A percentile compares a stretch with the other conserved stretches of the same genome.
These are phyloP conservation scores for Microctonus hyperodae DNA, from an alignment of 2,888 invertebrate genomes.

Conservation along the genomic window DNA sequence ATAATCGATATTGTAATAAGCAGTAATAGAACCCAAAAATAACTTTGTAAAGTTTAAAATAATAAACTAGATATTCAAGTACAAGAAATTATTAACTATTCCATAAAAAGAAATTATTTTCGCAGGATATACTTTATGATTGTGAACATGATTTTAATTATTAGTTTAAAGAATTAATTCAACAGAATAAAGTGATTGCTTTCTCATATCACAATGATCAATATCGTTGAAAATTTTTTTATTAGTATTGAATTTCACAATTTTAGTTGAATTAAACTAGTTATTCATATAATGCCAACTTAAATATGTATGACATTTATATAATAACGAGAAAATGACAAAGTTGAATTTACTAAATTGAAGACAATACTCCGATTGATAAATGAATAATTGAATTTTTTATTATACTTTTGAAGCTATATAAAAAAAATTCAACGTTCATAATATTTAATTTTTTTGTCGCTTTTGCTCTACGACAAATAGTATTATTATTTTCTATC, in stretches of 20 bases:
- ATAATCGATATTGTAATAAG: neutral
- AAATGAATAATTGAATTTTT: neutral
- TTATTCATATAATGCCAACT: neutral
- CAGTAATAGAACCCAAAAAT: neutral
- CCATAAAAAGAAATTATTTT: neutral
- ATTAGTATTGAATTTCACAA: neutral
- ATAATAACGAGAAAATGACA: neutral
- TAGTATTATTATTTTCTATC: slow-evolving; percentile 15
- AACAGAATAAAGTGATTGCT: neutral
- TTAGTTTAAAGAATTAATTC: slow-evolving; percentile 33
- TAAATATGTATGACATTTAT: neutral
- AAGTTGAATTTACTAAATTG: neutral
- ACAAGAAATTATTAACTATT: neutral
- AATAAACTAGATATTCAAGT: neutral
- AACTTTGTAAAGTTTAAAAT: neutral
- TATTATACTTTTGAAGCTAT: slow-evolving; percentile 24
- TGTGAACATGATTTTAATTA: slow-evolving; percentile 37
- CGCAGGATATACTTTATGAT: slow-evolving; percentile 35
- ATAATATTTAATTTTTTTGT: slow-evolving; percentile 11
- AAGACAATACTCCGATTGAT: neutral
- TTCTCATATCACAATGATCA: slow-evolving; percentile 6
- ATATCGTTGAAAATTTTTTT: neutral
- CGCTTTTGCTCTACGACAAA: slow-evolving; percentile 3
- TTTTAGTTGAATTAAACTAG: neutral
- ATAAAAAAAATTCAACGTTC: slow-evolving; percentile 32